These are phyloP conservation scores for Sebastes minor DNA, from an alignment of 2,797 vertebrate species.

Conservation along the genomic window DNA sequence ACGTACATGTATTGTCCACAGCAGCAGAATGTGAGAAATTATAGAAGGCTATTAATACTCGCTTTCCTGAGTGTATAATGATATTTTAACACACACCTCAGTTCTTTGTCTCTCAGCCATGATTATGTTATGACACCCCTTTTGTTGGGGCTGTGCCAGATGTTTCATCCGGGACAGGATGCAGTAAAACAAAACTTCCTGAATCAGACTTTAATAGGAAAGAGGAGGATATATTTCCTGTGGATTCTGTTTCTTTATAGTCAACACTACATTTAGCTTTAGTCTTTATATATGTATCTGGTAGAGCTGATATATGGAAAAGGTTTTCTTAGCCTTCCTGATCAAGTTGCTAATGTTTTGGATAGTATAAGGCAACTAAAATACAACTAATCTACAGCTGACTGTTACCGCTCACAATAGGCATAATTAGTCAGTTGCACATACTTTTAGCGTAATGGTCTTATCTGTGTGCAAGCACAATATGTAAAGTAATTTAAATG, in stretches of 20 bases:
- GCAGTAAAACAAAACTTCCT: constrained; percentile 67
- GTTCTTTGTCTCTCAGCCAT: constrained; percentile 33
- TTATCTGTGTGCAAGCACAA: not conserved
- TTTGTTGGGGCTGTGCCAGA: constrained; percentile 18
- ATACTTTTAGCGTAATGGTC: not conserved
- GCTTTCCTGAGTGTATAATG: constrained; percentile 30
- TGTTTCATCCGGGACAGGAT: constrained; percentile 58
- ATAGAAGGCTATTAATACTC: not conserved
- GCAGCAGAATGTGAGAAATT: not conserved
- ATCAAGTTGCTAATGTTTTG: not conserved
- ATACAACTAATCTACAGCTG: not conserved
- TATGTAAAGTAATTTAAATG: not conserved
- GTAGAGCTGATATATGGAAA: not conserved
- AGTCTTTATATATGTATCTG: not conserved
- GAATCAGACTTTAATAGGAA: constrained; percentile 50
- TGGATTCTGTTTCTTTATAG: not conserved
- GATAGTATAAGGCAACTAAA: not conserved
- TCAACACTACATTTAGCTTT: not conserved
- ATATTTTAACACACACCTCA: constrained; percentile 22
- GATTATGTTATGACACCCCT: constrained; percentile 38
- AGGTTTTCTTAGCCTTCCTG: not conserved
- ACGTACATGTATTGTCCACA: constrained; percentile 16
- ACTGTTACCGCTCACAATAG: not conserved
- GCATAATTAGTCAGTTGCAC: not conserved
- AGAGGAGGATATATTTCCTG: constrained; percentile 19